phyloP scores from a whole-genome alignment of 35 echinoderm and acorn worm genomes.

The Eucidaris tribuloides region DNA sequence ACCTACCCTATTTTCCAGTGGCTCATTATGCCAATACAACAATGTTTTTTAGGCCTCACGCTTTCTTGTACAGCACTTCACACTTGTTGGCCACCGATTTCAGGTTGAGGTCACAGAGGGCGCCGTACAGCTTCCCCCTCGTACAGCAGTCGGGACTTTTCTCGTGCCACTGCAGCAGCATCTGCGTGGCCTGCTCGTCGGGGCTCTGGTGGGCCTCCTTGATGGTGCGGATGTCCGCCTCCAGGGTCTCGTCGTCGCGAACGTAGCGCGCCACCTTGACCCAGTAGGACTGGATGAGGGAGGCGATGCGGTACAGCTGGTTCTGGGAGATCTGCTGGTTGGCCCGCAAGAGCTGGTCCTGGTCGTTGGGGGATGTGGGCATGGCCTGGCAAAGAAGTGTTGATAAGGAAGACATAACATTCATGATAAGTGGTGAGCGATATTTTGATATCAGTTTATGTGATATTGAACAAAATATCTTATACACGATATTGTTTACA shows the following conservation, averaged over 20 bases:
- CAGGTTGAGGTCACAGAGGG: slow-evolving; percentile 81
- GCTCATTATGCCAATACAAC: too few relatives aligned
- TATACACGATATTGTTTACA: too few relatives aligned
- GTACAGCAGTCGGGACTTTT: slow-evolving; percentile 87
- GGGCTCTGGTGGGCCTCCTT: slow-evolving; percentile 47
- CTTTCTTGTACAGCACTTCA: slow-evolving; percentile 62
- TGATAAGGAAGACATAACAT: too few relatives aligned
- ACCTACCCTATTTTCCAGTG: too few relatives aligned
- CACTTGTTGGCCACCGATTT: slow-evolving; percentile 89
- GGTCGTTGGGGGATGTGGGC: neutral
- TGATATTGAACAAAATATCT: too few relatives aligned
- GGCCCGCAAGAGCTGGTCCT: slow-evolving; percentile 41
- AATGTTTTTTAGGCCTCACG: too few relatives aligned
- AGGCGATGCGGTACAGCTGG: slow-evolving; percentile 87
- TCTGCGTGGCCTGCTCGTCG: slow-evolving; percentile 91
- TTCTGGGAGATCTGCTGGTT: slow-evolving; percentile 63
- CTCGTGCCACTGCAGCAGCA: slow-evolving; percentile 91
- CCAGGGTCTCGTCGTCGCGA: slow-evolving; percentile 79
- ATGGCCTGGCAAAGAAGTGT: too few relatives aligned
- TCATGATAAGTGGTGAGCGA: too few relatives aligned
- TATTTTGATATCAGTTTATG: too few relatives aligned
- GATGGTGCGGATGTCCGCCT: slow-evolving; percentile 76
- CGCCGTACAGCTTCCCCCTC: slow-evolving; percentile 67
- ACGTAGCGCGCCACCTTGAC: slow-evolving; percentile 76
- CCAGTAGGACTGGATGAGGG: slow-evolving; percentile 88